Evolutionary conservation across 1,140 invertebrate genomes (phyloP), one percentile per base, ranked within the genome.

Genomic region (Drosophila nannoptera): DNA sequence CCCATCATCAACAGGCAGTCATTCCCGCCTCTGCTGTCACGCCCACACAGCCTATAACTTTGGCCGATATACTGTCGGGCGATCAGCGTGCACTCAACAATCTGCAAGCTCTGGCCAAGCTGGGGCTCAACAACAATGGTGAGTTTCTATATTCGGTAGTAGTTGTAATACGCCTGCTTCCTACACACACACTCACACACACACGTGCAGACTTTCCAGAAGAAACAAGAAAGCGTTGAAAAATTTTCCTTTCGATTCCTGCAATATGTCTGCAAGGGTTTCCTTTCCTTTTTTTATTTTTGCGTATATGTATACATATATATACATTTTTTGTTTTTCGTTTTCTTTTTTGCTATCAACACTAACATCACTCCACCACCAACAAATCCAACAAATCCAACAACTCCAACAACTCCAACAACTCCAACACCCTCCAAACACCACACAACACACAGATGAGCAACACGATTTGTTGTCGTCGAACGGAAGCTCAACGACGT

Each of bases 61-160:
- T 95, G 62, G 94, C 93, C 7, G 94, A 96, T 81, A 90, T 96
- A 56, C 91, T 96, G 35, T 92, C 92, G 59, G 94, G 94, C 32
- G 94, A 96, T 86, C 93, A 93, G 87, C 94, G 95, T 89, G 94
- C 95, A 38, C 92, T 95, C 68, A 96, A 96, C 87, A 97, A 97
- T 91, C 91, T 97, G 55, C 95, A 97, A 87, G 95, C 95, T 12
- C 92, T 97, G 55, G 96, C 96, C 50, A 97, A 97, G 90, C 91
- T 97, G 38, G 95, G 95, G 77, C 90, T 94, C 43, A 93, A 93
- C 48, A 92, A 91, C 88, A 92, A 93, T 90, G 94, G 93, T 94
- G 87, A 90, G 90, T 86, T 59, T 87, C n/a, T 11, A 29, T 11
- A 5, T 32, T 22, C 22, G 22, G 22, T 22, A 22, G 22, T 14